A percentile compares a stretch with the other conserved stretches of the same genome.
Evolutionary conservation across 2,888 invertebrate genomes (phyloP).

Genomic region (Periphyllus acericola): DNA sequence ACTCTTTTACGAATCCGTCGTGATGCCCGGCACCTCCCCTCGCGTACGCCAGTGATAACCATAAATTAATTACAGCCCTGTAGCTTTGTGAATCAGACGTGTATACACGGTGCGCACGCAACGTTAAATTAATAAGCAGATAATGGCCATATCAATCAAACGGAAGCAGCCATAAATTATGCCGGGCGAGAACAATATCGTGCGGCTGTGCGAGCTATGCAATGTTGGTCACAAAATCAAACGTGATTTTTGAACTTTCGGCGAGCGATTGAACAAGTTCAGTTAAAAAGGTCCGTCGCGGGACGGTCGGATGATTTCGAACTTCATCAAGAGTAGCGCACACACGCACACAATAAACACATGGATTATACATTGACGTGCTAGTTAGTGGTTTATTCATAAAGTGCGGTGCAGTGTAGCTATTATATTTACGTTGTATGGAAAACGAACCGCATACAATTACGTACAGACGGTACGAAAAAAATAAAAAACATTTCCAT

Average conservation of each 20-base stretch:
- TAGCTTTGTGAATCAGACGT: neutral
- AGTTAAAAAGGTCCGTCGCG: neutral
- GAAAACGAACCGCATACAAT: conserved; percentile 24
- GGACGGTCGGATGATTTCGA: conserved; percentile 24
- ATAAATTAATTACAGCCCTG: neutral
- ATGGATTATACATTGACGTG: neutral
- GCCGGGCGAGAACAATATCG: neutral
- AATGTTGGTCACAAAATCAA: conserved; percentile 4
- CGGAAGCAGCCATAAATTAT: neutral
- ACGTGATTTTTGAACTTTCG: neutral
- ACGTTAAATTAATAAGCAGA: too few relatives aligned
- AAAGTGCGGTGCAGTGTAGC: neutral
- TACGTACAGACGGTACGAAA: neutral
- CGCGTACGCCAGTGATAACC: too few relatives aligned
- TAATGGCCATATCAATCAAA: neutral
- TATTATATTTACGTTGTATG: conserved; percentile 11
- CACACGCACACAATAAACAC: neutral
- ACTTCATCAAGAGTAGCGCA: neutral
- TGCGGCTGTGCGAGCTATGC: neutral
- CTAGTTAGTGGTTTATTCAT: conserved; percentile 60
- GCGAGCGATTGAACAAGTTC: conserved; percentile 6
- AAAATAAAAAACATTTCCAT: neutral
- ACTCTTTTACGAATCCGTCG: neutral
- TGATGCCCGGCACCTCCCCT: too few relatives aligned
- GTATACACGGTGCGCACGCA: neutral